These are phyloP conservation scores for Scolopax bukidnonensis DNA, from an alignment of 2,797 vertebrate genomes.

Conservation along the genomic window DNA sequence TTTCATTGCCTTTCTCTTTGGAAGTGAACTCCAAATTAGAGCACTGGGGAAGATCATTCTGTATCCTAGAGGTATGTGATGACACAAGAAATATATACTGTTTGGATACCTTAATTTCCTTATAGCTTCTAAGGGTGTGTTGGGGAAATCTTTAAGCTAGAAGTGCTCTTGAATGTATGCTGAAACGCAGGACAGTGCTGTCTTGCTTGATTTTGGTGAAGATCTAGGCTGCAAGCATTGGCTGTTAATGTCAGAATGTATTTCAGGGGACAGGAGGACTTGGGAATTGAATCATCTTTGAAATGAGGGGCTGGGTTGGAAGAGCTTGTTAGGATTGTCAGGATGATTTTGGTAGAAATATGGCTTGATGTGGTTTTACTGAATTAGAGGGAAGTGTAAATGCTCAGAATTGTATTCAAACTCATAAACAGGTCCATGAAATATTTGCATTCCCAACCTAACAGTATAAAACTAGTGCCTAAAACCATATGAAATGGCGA, in stretches of 20 bases:
- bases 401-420: background rate
- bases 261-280: rapidly evolving
- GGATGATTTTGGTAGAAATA: background rate
- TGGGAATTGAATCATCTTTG: background rate
- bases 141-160: background rate
- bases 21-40: background rate
- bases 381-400: background rate
- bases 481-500: background rate
- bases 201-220: background rate
- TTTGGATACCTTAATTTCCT: background rate
- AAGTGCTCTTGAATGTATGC: background rate
- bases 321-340: background rate
- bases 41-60: background rate
- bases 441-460: background rate
- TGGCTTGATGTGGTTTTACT: background rate
- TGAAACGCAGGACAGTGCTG: background rate
- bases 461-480: background rate
- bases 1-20: background rate
- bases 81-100: background rate
- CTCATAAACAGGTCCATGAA: background rate
- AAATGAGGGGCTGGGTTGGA: background rate
- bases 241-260: background rate
- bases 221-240: background rate
- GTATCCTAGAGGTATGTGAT: background rate
- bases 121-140: background rate